These are phyloP conservation scores for Albula glossodonta DNA, from an alignment of 2,113 vertebrate species.

Conservation along the genomic window DNA sequence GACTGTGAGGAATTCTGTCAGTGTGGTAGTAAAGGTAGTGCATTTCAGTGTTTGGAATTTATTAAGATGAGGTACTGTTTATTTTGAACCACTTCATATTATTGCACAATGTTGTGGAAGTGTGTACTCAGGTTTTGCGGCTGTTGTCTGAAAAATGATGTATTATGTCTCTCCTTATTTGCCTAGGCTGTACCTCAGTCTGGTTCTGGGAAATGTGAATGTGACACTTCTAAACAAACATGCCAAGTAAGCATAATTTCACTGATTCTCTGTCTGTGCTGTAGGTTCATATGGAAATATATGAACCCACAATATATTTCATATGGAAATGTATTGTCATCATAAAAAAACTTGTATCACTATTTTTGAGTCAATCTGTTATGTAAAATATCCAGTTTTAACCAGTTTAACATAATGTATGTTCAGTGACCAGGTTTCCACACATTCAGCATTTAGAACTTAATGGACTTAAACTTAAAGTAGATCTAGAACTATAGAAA, in stretches of 20 bases:
- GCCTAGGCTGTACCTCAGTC: constrained; percentile 87
- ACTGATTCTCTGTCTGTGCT: rapidly evolving
- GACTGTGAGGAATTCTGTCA: background rate
- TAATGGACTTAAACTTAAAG: too few species aligned
- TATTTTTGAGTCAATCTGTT: too few species aligned
- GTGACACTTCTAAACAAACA: constrained; percentile 94
- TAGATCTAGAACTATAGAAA: too few species aligned
- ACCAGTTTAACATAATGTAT: too few species aligned
- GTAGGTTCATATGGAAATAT: too few species aligned
- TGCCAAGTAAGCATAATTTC: constrained; percentile 79
- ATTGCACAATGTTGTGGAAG: background rate
- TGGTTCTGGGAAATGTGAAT: constrained; percentile 94
- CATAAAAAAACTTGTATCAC: too few species aligned
- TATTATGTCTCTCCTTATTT: background rate
- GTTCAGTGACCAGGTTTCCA: too few species aligned
- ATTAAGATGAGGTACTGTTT: background rate
- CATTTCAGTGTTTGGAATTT: background rate
- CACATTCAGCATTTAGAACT: too few species aligned
- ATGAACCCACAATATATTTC: too few species aligned
- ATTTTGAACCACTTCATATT: background rate
- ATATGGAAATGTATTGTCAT: too few species aligned
- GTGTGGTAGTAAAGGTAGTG: background rate
- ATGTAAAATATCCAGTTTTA: too few species aligned
- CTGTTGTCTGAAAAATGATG: background rate
- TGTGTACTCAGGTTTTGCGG: background rate